A percentile compares a stretch with the other conserved stretches of the same genome.
phyloP scores from a whole-genome alignment of 2,113 vertebrate genomes.

The Phylloscopus trochiloides region DNA sequence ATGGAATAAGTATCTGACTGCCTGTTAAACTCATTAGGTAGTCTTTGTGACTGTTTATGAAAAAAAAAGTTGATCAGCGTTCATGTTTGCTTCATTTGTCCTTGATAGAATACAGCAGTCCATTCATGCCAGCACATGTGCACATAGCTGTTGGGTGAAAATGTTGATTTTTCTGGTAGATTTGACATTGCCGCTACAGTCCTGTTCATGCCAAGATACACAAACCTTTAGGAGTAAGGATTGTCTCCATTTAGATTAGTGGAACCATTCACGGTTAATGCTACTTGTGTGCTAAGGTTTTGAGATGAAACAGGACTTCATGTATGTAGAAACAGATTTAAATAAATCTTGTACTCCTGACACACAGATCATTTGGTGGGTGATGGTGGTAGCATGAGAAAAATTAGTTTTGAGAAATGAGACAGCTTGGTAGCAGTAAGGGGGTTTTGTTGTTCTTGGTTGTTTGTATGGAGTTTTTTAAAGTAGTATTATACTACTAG shows the following conservation, averaged over 20 bases:
- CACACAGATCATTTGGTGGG: not conserved
- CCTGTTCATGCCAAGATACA: not conserved
- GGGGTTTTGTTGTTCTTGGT: not conserved
- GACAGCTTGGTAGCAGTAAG: not conserved
- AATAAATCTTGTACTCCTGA: not conserved
- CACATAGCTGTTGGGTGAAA: not conserved
- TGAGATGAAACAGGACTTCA: not conserved
- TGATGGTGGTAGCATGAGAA: not conserved
- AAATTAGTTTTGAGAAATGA: not conserved
- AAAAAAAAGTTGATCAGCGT: not conserved
- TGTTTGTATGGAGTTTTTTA: not conserved
- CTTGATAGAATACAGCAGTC: not conserved
- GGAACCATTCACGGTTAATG: fast-evolving
- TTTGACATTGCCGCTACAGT: not conserved
- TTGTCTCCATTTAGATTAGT: not conserved
- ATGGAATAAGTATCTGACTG: not conserved
- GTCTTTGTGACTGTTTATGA: not conserved
- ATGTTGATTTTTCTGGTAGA: not conserved
- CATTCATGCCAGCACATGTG: not conserved
- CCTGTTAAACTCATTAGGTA: not conserved
- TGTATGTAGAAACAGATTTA: not conserved
- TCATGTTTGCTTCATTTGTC: not conserved
- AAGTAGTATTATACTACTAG: not conserved
- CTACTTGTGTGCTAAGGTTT: not conserved
- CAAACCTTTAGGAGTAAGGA: not conserved